phyloP scores from a whole-genome alignment of 2,888 invertebrate genomes.

The Iphiclides podalirius region DNA sequence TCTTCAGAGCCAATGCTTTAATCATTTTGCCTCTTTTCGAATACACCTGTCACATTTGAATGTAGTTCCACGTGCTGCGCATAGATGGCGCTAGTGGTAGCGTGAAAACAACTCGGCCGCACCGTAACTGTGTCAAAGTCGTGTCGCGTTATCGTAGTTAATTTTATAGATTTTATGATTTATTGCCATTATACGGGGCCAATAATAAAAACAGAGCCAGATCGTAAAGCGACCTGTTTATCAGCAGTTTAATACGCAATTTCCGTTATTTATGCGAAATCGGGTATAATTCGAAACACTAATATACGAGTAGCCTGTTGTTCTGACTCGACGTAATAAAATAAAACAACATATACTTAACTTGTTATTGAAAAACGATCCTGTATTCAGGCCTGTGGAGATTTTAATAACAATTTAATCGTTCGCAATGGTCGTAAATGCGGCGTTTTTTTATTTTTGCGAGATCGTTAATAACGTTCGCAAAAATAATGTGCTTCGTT shows the following conservation, averaged over 20 bases:
- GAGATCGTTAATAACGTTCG: not conserved
- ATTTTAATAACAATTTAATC: not conserved
- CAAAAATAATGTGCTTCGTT: not conserved
- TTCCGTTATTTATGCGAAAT: conserved; percentile 12
- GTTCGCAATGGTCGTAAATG: not conserved
- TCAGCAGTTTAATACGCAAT: conserved; percentile 18
- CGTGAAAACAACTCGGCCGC: conserved; percentile 22
- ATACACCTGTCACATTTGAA: not conserved
- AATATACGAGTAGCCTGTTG: not conserved
- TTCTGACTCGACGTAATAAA: not conserved
- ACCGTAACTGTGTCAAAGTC: conserved; percentile 58
- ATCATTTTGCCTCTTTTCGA: not conserved
- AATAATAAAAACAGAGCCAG: conserved; percentile 44
- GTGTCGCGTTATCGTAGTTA: conserved; percentile 48
- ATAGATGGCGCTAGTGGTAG: conserved; percentile 58
- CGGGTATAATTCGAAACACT: conserved; percentile 1
- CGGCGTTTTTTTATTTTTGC: not conserved
- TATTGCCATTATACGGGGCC: conserved; percentile 48
- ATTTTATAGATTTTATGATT: conserved; percentile 52
- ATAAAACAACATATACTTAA: not conserved
- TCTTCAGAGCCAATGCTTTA: too few species aligned
- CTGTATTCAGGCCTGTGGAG: not conserved
- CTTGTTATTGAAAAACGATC: not conserved
- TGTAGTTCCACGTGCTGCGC: conserved; percentile 33
- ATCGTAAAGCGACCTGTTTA: conserved; percentile 28